Conservation (phyloP, 2,797 vertebrate species). For the Hydrolagus colliei region DNA sequence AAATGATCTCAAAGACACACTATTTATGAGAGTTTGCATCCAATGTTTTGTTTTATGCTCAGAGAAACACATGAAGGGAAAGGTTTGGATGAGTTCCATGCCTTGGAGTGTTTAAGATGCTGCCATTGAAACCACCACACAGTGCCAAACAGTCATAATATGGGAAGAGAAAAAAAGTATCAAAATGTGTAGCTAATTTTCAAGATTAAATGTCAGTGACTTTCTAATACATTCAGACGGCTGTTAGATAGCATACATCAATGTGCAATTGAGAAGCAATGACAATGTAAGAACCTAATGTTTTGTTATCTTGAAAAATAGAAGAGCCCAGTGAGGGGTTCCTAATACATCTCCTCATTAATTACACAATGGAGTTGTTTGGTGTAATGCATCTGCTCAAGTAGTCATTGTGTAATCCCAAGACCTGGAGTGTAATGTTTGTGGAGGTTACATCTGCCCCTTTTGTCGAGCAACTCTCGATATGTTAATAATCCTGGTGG, state of each 20-base stretch:
- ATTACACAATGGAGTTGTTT: neutral
- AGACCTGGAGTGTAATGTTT: neutral
- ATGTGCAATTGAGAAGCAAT: neutral
- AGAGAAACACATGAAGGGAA: neutral
- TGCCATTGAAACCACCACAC: neutral
- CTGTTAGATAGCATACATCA: conserved; percentile 13
- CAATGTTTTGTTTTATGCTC: neutral
- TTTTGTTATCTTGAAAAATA: conserved; percentile 9
- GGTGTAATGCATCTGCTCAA: conserved; percentile 8
- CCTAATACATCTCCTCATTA: conserved; percentile 11
- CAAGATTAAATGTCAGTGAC: conserved; percentile 16
- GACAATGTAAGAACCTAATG: neutral
- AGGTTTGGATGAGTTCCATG: neutral
- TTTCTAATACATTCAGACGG: neutral
- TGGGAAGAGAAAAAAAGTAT: neutral
- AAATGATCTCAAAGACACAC: too few relatives aligned
- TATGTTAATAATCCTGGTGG: neutral
- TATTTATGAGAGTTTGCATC: too few relatives aligned
- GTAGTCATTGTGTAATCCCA: neutral
- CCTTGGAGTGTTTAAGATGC: too few relatives aligned
- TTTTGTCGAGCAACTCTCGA: neutral
- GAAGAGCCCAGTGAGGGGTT: neutral
- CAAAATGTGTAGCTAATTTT: neutral
- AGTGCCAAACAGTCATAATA: neutral
- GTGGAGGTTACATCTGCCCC: neutral